Percentiles rank a stretch among this genome's conserved stretches.
These are phyloP conservation scores for Prunella himalayana DNA, from an alignment of 2,113 vertebrate genomes.

Conservation along the genomic window DNA sequence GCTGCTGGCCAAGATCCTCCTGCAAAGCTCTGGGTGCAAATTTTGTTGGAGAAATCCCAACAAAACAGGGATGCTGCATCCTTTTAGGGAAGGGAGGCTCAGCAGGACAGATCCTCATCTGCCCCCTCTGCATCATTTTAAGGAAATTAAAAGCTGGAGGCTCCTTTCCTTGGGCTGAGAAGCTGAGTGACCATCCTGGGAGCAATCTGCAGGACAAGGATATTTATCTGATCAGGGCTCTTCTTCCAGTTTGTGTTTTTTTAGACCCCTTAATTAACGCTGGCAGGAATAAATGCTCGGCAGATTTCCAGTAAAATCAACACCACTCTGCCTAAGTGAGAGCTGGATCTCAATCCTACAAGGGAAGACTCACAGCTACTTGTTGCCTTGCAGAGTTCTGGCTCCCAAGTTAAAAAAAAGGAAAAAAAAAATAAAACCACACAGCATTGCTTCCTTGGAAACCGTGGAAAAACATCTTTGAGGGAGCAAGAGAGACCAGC, in stretches of 20 bases:
- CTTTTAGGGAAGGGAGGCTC: background rate
- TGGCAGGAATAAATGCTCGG: background rate
- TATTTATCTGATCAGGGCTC: slow-evolving; percentile 15
- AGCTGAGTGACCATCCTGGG: background rate
- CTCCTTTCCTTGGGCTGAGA: background rate
- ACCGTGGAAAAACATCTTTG: background rate
- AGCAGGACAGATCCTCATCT: background rate
- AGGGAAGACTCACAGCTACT: background rate
- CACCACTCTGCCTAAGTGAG: background rate
- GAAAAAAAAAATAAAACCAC: background rate
- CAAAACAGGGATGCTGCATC: background rate
- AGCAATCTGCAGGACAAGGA: background rate
- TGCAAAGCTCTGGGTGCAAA: background rate
- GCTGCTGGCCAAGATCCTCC: background rate
- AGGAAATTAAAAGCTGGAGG: background rate
- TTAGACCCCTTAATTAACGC: background rate
- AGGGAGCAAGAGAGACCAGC: background rate
- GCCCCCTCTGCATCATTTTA: background rate
- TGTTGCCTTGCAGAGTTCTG: background rate
- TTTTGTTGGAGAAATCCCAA: background rate
- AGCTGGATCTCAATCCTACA: background rate
- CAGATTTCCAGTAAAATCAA: background rate
- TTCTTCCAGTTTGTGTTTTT: background rate
- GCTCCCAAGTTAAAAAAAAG: background rate
- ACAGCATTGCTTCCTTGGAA: background rate